These are phyloP conservation scores for Amblyopsis rosae DNA, from an alignment of 2,113 vertebrate species.

Conservation along the genomic window DNA sequence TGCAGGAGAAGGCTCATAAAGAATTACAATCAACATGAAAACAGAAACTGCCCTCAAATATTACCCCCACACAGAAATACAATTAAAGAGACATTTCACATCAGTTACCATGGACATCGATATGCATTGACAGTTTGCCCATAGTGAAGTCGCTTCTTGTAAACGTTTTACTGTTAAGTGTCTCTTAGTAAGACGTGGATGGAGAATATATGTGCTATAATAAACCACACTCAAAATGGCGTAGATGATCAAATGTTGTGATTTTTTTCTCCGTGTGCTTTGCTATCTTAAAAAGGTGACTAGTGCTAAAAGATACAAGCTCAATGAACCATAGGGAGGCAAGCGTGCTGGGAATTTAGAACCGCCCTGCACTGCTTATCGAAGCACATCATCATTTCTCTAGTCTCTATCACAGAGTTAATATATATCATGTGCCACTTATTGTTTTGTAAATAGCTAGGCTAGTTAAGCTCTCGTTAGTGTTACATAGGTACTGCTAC, in stretches of 20 bases:
- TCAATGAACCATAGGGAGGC: background rate
- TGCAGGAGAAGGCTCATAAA: background rate
- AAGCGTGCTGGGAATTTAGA: background rate
- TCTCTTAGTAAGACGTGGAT: no score
- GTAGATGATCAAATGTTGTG: background rate
- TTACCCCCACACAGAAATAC: conserved; percentile 49
- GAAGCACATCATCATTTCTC: background rate
- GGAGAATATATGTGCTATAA: no score
- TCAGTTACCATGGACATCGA: background rate
- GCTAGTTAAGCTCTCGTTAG: conserved; percentile 9
- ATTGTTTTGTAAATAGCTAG: conserved; percentile 6
- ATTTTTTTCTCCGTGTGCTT: background rate
- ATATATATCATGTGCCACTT: conserved; percentile 11
- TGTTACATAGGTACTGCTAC: conserved; percentile 8
- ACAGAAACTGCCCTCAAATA: conserved; percentile 1
- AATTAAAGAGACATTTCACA: background rate
- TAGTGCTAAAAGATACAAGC: background rate
- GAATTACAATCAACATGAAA: background rate
- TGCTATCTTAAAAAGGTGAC: background rate
- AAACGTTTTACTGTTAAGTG: background rate
- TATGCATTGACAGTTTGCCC: background rate
- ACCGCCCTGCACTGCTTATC: background rate
- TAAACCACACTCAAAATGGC: background rate
- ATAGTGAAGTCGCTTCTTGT: background rate
- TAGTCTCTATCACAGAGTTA: background rate